A percentile compares a stretch with the other conserved stretches of the same genome.
phyloP scores from a whole-genome alignment of 1,140 invertebrate genomes.

The Drosophila subobscura region DNA sequence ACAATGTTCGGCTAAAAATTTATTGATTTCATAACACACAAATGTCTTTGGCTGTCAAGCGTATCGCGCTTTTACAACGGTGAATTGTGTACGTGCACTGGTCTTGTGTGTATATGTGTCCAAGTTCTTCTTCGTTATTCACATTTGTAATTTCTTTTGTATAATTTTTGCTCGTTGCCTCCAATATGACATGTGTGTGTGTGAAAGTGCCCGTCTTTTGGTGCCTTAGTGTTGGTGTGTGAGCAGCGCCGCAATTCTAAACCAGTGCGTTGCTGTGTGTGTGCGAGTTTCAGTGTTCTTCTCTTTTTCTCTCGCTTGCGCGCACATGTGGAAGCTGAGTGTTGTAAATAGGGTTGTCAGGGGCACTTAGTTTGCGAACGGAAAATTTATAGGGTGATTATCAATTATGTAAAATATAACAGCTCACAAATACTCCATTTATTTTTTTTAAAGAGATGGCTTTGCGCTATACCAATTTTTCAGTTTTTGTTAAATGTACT shows the following conservation, averaged over 20 bases:
- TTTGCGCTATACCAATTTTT: too few relatives aligned
- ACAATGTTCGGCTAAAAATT: conserved; percentile 64
- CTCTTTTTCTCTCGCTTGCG: conserved; percentile 52
- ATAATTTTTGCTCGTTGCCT: conserved; percentile 66
- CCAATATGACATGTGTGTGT: conserved; percentile 64
- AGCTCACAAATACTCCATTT: too few relatives aligned
- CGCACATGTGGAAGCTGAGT: conserved; percentile 76
- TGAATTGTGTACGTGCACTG: conserved; percentile 33
- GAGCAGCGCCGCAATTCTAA: conserved; percentile 65
- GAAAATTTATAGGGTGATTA: conserved; percentile 17
- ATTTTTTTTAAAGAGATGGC: too few relatives aligned
- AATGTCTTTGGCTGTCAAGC: conserved; percentile 27
- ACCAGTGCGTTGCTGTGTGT: conserved; percentile 19
- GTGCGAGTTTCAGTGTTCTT: conserved; percentile 21
- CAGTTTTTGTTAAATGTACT: not conserved
- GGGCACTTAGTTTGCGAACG: conserved; percentile 16
- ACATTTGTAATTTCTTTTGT: conserved; percentile 75
- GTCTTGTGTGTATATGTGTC: conserved; percentile 17
- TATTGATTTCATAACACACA: conserved; percentile 83
- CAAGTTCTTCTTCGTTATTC: conserved; percentile 40
- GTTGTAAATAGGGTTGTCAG: conserved; percentile 66
- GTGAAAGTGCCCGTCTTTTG: conserved; percentile 32
- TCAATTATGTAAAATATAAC: not conserved
- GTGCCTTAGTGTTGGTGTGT: conserved; percentile 19
- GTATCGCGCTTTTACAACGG: conserved; percentile 54